These are phyloP conservation scores for Arizona elegans DNA, from an alignment of 2,113 vertebrate genomes.

Conservation along the genomic window DNA sequence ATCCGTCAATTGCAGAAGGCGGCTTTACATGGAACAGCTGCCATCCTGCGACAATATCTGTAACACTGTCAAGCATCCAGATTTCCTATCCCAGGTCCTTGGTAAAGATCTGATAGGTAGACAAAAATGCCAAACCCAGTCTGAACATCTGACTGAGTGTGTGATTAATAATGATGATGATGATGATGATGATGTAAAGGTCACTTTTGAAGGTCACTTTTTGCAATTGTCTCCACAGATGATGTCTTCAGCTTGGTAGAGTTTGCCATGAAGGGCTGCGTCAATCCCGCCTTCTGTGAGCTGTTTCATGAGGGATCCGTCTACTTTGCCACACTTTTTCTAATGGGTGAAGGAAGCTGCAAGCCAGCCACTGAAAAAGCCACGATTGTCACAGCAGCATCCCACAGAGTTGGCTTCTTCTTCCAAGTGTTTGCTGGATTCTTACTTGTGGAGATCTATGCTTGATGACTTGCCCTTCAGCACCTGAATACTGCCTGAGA, in stretches of 20 bases:
- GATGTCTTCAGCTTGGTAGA: fast-evolving
- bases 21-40: too few species aligned
- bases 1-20: too few species aligned
- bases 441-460: not conserved
- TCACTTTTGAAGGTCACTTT: too few species aligned
- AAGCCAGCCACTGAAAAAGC: not conserved
- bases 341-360: not conserved
- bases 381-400: fast-evolving
- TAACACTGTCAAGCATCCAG: too few species aligned
- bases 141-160: too few species aligned
- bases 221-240: not conserved
- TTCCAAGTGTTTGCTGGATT: not conserved
- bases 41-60: too few species aligned
- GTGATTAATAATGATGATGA: too few species aligned
- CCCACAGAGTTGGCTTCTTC: not conserved
- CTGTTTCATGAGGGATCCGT: not conserved
- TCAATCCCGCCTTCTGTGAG: not conserved
- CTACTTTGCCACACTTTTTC: not conserved
- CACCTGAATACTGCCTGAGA: not conserved
- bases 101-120: too few species aligned
- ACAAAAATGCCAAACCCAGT: too few species aligned
- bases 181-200: too few species aligned
- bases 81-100: too few species aligned
- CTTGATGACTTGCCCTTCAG: not conserved
- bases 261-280: not conserved